Evolutionary conservation across 2,113 vertebrate genomes (phyloP).

Genomic region (Dascyllus trimaculatus): DNA sequence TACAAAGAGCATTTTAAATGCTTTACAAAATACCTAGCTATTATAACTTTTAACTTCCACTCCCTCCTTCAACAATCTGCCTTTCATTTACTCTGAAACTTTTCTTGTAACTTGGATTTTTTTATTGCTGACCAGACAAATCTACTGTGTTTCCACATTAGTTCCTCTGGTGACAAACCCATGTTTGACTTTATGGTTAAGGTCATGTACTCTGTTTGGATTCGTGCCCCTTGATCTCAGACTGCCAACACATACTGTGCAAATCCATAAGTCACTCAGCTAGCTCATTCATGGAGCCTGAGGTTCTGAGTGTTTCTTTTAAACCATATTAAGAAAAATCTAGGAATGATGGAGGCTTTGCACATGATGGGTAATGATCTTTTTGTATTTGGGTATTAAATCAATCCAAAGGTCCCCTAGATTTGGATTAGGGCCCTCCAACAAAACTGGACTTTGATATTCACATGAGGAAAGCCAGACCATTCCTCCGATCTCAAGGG

Average conservation of each 20-base stretch:
- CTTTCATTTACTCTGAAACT: constrained; percentile 21
- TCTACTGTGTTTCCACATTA: constrained; percentile 57
- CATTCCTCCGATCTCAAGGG: constrained; percentile 42
- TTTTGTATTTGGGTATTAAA: constrained; percentile 33
- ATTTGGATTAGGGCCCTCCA: constrained; percentile 8
- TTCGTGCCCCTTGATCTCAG: constrained; percentile 45
- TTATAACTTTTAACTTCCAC: constrained; percentile 12
- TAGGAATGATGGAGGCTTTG: constrained; percentile 27
- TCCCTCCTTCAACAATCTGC: not conserved
- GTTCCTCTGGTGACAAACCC: constrained; percentile 45
- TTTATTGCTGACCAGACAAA: constrained; percentile 40
- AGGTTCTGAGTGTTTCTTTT: constrained; percentile 33
- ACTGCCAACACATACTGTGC: constrained; percentile 77
- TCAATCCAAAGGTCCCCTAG: constrained; percentile 29
- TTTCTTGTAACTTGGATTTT: constrained; percentile 23
- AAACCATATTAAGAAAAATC: constrained; percentile 41
- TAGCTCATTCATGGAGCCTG: constrained; percentile 27
- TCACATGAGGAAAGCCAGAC: constrained; percentile 59
- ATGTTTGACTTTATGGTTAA: constrained; percentile 74
- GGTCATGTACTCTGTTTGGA: constrained; percentile 67
- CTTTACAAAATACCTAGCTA: constrained; percentile 34
- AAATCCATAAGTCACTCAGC: constrained; percentile 70
- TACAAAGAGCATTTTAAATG: constrained; percentile 30
- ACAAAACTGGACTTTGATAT: constrained; percentile 56
- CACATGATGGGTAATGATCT: constrained; percentile 26